Percentiles rank a stretch among this genome's conserved stretches.
Evolutionary conservation across 2,888 invertebrate genomes (phyloP).

Genomic region (Dorcus hopei): DNA sequence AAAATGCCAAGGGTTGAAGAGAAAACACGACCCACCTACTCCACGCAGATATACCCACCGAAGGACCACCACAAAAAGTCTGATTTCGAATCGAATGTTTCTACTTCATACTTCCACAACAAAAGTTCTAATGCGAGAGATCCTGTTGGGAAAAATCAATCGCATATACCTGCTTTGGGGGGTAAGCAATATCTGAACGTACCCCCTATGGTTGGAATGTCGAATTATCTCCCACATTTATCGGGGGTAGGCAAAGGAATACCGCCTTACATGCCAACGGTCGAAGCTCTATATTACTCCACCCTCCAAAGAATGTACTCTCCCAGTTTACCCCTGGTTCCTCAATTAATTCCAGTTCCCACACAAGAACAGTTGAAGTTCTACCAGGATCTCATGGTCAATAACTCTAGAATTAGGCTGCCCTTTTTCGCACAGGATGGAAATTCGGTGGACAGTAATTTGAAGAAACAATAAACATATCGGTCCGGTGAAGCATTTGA

Average conservation of each 20-base stretch:
- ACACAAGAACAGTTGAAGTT: constrained; percentile 54
- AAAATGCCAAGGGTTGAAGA: constrained; percentile 48
- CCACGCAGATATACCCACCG: constrained; percentile 10
- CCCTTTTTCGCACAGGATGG: constrained; percentile 29
- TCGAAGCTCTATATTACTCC: constrained; percentile 49
- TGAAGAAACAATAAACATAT: constrained; percentile 2
- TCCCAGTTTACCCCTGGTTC: constrained; percentile 28
- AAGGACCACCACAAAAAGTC: constrained; percentile 4
- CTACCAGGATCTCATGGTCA: constrained; percentile 54
- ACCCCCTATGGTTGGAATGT: too few relatives aligned
- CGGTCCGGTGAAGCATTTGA: background rate
- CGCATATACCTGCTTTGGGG: too few relatives aligned
- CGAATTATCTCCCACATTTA: too few relatives aligned
- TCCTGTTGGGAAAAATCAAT: too few relatives aligned
- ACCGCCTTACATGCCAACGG: constrained; percentile 43
- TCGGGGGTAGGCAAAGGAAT: constrained; percentile 30
- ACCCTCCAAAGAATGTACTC: constrained; percentile 50
- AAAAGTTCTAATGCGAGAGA: background rate
- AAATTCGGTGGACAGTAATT: background rate
- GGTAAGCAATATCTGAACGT: too few relatives aligned
- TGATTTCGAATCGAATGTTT: constrained; percentile 6
- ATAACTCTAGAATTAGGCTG: constrained; percentile 36
- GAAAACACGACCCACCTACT: constrained; percentile 4
- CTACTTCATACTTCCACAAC: background rate
- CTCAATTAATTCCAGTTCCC: constrained; percentile 43